Evolutionary conservation across 2,888 invertebrate species (phyloP).

Genomic region (Lithosia quadra): DNA sequence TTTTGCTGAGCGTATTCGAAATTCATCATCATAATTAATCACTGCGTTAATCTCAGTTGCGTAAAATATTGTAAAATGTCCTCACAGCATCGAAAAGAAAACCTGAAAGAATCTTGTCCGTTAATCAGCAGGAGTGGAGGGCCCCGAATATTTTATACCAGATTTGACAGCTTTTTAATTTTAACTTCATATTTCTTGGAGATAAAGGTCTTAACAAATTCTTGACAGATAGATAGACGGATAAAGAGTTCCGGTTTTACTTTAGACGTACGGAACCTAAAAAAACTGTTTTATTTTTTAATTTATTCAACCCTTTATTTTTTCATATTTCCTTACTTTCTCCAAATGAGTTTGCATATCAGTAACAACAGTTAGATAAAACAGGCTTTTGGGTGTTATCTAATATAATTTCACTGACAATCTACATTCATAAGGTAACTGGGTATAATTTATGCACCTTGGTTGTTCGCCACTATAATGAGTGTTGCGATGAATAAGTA

Average conservation of each 20-base stretch:
- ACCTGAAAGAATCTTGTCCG: no score
- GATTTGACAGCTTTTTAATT: no score
- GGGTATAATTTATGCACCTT: constrained; percentile 53
- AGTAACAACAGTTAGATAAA: background rate
- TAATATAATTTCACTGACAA: constrained; percentile 46
- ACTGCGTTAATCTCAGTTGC: background rate
- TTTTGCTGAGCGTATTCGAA: background rate
- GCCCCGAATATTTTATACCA: no score
- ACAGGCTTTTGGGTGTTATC: constrained; percentile 13
- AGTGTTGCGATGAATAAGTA: constrained; percentile 66
- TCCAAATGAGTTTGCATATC: background rate
- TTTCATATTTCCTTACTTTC: background rate
- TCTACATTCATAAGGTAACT: constrained; percentile 42
- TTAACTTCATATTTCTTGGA: no score
- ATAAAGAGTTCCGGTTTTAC: no score
- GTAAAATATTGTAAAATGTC: background rate
- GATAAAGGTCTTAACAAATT: no score
- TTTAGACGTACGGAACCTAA: background rate
- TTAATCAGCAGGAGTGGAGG: no score
- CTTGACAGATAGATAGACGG: no score
- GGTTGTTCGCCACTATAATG: constrained; percentile 55
- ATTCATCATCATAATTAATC: background rate
- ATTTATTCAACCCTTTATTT: background rate
- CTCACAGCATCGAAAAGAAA: background rate
- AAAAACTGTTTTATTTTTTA: background rate